Evolutionary conservation across 2,888 invertebrate genomes (phyloP), one percentile per base, ranked within the genome.

Genomic region (Microchrysa polita): DNA sequence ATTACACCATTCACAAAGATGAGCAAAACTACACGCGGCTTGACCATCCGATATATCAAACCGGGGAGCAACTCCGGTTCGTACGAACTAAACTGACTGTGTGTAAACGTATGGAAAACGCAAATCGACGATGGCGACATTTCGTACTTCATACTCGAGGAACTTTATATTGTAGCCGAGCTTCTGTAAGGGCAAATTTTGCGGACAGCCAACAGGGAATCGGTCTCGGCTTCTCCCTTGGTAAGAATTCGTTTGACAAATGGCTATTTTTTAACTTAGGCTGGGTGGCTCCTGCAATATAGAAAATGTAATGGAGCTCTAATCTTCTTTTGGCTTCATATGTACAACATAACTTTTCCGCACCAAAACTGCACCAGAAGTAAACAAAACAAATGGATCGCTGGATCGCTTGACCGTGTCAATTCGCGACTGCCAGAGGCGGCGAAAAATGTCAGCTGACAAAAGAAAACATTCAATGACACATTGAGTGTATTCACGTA

Each of bases 1-100:
- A 99, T 92, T 89, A 99, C 99, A 73, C 99, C 99, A 84, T 98
- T 98, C 0, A 99, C 98, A 87, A 99, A 99, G 83, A 99, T 98
- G 12, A 99, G 87, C 76, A 99, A 86, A 0, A 98, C 98, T 77
- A 99, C 92, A 78, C 96, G 90, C 0, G 98, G 98, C 80, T 95
- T 93, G 55, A 98, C 94, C 96, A 99, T 95, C 80, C 98, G 89
- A 84, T 99, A 99, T 74, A 99, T 96, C 40, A 99, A 88, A n/a
- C 98, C 99, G 7, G 99, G 98, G 86, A 99, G 99, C 73, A 99
- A 86, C 86, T 99, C 99, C 0, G 99, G 98, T 84, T 99, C 99
- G 82, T 99, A 99, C 71, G 95, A 94, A 76, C 89, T 89, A 81
- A 90, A 94, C 84, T 91, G 93, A 27, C 89, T 92, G 85, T 90